Percentiles rank a stretch among this genome's conserved stretches.
These are phyloP conservation scores for Leptonema lineaticorne DNA, from an alignment of 1,140 invertebrate genomes.

Conservation along the genomic window DNA sequence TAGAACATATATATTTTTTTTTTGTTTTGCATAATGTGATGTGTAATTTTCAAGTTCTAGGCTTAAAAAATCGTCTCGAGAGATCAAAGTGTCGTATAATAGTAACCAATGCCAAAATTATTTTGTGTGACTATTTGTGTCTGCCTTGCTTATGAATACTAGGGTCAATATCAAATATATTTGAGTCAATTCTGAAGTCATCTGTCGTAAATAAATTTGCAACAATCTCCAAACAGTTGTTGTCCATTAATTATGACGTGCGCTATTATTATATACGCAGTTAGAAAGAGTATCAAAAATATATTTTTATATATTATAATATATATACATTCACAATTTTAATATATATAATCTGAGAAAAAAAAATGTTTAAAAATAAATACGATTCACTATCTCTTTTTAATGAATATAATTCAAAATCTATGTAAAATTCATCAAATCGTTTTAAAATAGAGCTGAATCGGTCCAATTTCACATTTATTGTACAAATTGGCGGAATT, in stretches of 20 bases:
- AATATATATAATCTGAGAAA: too few relatives aligned
- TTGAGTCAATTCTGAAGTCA: neutral
- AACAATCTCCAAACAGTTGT: neutral
- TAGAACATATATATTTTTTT: too few relatives aligned
- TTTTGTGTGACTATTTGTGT: neutral
- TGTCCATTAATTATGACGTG: neutral
- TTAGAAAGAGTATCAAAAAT: too few relatives aligned
- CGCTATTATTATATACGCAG: neutral
- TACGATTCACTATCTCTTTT: too few relatives aligned
- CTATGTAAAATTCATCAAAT: too few relatives aligned
- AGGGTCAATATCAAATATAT: conserved; percentile 12
- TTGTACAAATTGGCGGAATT: conserved; percentile 1
- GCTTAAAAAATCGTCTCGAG: neutral
- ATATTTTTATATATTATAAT: too few relatives aligned
- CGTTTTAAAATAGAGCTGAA: neutral
- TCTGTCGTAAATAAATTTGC: neutral
- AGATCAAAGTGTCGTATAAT: neutral
- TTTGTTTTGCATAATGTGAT: too few relatives aligned
- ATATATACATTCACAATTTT: too few relatives aligned
- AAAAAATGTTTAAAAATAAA: too few relatives aligned
- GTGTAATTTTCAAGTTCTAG: neutral
- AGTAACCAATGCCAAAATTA: conserved; percentile 6
- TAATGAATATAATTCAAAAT: too few relatives aligned
- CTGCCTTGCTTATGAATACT: neutral
- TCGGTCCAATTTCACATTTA: conserved; percentile 8